Evolutionary conservation across 2,797 vertebrate genomes (phyloP), one percentile per base, ranked within the genome.

Genomic region (Coreius guichenoti): DNA sequence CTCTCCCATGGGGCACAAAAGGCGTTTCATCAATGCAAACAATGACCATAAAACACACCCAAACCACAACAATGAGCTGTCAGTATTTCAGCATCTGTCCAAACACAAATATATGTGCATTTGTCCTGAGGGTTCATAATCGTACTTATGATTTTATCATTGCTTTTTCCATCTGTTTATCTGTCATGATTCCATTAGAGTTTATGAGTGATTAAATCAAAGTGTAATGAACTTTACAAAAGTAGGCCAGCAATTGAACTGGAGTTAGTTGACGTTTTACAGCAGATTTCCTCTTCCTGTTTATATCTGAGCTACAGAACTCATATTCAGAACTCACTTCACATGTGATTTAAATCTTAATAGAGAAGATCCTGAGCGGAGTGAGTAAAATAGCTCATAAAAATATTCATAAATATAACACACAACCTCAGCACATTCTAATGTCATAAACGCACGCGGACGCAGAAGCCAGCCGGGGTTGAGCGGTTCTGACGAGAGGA

Each of bases 281-380:
- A 16, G 23, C 33, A 5, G 21, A 26, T 80, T 33, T 49, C 78
- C 78, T 49, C 61, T 80, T 80, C 78, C 63, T 80, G 78, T 80
- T 80, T 80, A 39, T 39, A 39, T 8, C 1, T 39, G 36, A 39
- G 36, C 36, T 1, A 39, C 36, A 39, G 36, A 33, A 33, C 3
- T 33, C 31, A 33, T 33, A 33, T 33, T 3, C 3, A 33, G 31
- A 39, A 39, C 36, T 39, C 36, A 39, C 8, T 8, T 7, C 36
- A 36, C 39, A 0, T 54, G 17, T 8, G 33, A 39, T 39, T 77
- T 4, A 77, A 12, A 8, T 19, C 26, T 3, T 14, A 78, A 12
- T 1, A 21, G 4, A 11, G 14, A 73, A 29, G 49, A n/a, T 39
- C 13, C 2, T 7, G 19, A 74, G 43, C 36, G 31, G 19, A 74